These are phyloP conservation scores for Calypte anna DNA, from an alignment of 2,113 vertebrate species.

Conservation along the genomic window DNA sequence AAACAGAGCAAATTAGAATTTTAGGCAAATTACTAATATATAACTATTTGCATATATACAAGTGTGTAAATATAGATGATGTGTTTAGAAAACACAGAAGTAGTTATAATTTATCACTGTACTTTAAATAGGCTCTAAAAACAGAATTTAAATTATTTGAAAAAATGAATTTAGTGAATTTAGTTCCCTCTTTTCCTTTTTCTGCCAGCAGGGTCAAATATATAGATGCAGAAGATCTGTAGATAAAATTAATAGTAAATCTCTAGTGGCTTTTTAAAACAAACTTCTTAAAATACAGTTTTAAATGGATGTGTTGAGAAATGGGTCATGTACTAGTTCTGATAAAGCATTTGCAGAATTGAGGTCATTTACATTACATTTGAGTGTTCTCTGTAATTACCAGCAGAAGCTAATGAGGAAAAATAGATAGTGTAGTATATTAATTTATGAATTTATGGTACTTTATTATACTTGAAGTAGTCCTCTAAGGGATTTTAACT, in stretches of 20 bases:
- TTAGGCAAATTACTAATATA: neutral
- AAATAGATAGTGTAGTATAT: neutral
- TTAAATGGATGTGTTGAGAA: neutral
- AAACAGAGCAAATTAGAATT: neutral
- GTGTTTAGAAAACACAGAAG: neutral
- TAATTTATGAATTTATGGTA: neutral
- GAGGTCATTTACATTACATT: neutral
- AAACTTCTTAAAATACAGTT: neutral
- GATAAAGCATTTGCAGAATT: neutral
- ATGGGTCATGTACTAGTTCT: neutral
- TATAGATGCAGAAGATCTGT: neutral
- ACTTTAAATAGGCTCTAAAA: neutral
- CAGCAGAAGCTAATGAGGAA: neutral
- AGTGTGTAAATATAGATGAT: neutral
- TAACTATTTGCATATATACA: neutral
- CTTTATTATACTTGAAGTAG: neutral
- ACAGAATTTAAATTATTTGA: neutral
- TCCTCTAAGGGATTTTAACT: conserved; percentile 1
- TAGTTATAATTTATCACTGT: neutral
- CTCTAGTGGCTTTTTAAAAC: neutral
- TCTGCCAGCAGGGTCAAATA: neutral
- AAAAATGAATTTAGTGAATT: neutral
- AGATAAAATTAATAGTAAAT: neutral
- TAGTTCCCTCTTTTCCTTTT: neutral
- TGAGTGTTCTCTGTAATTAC: neutral